Conservation (phyloP, 1,140 invertebrate genomes). For the Dysdera silvatica region DNA sequence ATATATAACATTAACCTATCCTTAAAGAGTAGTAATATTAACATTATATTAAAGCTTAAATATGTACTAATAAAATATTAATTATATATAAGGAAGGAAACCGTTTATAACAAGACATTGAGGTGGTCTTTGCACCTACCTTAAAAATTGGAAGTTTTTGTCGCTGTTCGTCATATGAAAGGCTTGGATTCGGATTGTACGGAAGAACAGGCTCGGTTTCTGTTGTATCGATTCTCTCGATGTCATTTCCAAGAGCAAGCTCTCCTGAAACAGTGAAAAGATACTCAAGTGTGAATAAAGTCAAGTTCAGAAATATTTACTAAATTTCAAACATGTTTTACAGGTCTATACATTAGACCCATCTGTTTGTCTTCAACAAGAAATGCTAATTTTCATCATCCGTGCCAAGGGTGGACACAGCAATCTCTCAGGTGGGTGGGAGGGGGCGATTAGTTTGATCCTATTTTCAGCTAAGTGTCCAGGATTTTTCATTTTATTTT, state of each 20-base stretch:
- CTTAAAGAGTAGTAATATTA: not conserved
- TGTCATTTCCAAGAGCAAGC: not conserved
- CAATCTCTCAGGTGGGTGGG: too few relatives aligned
- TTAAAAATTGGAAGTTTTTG: constrained; percentile 65
- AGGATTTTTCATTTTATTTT: too few relatives aligned
- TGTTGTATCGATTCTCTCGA: constrained; percentile 13
- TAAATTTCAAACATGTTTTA: too few relatives aligned
- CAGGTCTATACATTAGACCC: too few relatives aligned
- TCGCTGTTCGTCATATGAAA: constrained; percentile 70
- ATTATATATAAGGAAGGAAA: not conserved
- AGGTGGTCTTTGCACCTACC: constrained; percentile 20
- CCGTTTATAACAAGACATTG: not conserved
- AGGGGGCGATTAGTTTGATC: too few relatives aligned
- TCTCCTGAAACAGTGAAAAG: not conserved
- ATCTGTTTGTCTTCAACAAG: too few relatives aligned
- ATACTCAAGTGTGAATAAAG: too few relatives aligned
- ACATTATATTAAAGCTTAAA: not conserved
- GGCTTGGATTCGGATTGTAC: constrained; percentile 71
- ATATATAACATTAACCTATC: too few relatives aligned
- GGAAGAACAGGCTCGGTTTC: constrained; percentile 61
- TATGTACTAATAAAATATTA: not conserved
- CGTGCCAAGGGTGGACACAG: too few relatives aligned
- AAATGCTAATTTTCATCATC: too few relatives aligned
- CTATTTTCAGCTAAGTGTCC: too few relatives aligned
- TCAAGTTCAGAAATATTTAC: too few relatives aligned